Percentiles rank a stretch among this genome's conserved stretches.
Evolutionary conservation across 2,888 invertebrate genomes (phyloP).

Genomic region (Yponomeuta evonymella): DNA sequence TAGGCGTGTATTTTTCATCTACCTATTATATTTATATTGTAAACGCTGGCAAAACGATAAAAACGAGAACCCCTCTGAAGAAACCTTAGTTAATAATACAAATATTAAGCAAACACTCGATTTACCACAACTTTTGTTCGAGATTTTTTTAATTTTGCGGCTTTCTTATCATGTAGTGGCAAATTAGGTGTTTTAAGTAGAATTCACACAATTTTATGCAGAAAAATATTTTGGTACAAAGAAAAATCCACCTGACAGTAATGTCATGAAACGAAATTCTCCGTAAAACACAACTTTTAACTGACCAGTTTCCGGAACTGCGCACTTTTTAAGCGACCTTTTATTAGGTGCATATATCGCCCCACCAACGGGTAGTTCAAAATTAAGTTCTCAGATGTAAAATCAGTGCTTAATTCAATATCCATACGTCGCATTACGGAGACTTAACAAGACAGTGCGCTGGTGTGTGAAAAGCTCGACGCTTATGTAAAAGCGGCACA

Average conservation of each 20-base stretch:
- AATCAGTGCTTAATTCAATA: constrained; percentile 19
- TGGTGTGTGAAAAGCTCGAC: constrained; percentile 24
- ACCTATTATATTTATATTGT: not conserved
- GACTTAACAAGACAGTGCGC: constrained; percentile 19
- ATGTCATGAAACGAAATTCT: too few relatives aligned
- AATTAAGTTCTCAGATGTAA: constrained; percentile 13
- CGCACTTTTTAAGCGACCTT: not conserved
- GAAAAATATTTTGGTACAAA: too few relatives aligned
- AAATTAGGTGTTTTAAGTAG: too few relatives aligned
- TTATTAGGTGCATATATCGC: not conserved
- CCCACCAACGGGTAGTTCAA: not conserved
- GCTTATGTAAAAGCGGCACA: constrained; percentile 33
- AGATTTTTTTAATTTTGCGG: too few relatives aligned
- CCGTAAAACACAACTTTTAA: too few relatives aligned
- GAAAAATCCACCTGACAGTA: too few relatives aligned
- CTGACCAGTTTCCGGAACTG: too few relatives aligned
- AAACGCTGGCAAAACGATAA: not conserved
- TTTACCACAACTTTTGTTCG: too few relatives aligned
- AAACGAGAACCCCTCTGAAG: not conserved
- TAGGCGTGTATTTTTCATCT: not conserved
- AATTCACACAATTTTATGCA: too few relatives aligned
- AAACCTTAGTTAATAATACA: not conserved
- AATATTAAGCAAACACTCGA: too few relatives aligned
- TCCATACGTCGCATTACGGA: constrained; percentile 17
- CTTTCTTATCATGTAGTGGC: too few relatives aligned